phyloP scores from a whole-genome alignment of 2,888 invertebrate genomes.

The Acrobasis consociella region DNA sequence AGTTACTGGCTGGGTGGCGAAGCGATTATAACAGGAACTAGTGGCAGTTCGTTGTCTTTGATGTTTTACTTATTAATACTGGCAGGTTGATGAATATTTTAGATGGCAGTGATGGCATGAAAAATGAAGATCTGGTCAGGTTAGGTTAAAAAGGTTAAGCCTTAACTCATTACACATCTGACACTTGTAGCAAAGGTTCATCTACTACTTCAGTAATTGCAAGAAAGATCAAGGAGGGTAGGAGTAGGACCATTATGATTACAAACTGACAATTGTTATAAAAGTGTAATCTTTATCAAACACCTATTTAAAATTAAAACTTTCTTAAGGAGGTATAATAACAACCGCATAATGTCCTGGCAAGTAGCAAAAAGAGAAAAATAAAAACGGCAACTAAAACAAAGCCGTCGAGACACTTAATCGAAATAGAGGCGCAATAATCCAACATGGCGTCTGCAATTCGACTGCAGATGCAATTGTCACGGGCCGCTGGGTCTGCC shows the following conservation, averaged over 20 bases:
- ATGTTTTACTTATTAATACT: not conserved
- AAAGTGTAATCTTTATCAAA: not conserved
- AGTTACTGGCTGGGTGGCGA: conserved; percentile 15
- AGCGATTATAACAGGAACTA: conserved; percentile 5
- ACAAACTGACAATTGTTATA: not conserved
- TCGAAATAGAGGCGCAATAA: conserved; percentile 71
- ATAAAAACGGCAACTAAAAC: conserved; percentile 46
- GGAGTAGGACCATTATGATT: not conserved
- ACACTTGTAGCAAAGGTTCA: too few relatives aligned
- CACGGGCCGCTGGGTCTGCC: conserved; percentile 67
- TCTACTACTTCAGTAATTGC: too few relatives aligned
- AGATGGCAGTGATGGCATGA: too few relatives aligned
- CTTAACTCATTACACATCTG: too few relatives aligned
- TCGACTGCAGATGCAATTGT: conserved; percentile 77
- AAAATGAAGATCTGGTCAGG: too few relatives aligned
- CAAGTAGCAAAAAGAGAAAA: conserved; percentile 27
- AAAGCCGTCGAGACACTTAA: conserved; percentile 58
- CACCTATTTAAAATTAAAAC: not conserved
- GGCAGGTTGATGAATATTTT: not conserved
- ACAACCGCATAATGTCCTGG: conserved; percentile 25
- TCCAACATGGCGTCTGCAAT: conserved; percentile 74
- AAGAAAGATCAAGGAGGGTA: too few relatives aligned
- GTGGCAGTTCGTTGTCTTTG: not conserved
- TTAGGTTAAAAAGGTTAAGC: too few relatives aligned
- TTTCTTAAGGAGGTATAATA: conserved; percentile 5